Percentiles rank a stretch among this genome's conserved stretches.
Conservation (phyloP, 1,140 invertebrate species). For the Paraescarpia echinospica region DNA sequence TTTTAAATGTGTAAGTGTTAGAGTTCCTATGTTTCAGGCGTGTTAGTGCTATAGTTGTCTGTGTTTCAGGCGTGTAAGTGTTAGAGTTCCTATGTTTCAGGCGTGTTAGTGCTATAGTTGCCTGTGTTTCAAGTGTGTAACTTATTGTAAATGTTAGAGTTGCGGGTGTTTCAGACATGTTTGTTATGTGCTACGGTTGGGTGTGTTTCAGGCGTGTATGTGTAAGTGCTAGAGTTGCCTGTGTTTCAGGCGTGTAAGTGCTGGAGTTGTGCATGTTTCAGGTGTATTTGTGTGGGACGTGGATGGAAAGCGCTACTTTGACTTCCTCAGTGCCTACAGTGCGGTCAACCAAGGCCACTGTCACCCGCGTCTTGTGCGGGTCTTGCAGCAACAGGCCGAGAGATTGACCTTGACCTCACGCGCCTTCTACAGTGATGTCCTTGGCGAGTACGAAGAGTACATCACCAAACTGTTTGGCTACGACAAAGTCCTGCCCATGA, state of each 20-base stretch:
- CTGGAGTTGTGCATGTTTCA: conserved; percentile 53
- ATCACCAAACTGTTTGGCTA: conserved; percentile 88
- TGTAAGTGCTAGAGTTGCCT: not conserved
- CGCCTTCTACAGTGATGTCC: conserved; percentile 90
- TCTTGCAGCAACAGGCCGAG: conserved; percentile 76
- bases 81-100: conserved; percentile 70
- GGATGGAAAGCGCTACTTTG: conserved; percentile 91
- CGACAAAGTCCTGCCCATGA: conserved; percentile 96
- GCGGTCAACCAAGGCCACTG: conserved; percentile 98
- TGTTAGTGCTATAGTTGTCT: not conserved
- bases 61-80: conserved; percentile 75
- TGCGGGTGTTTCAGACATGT: no score
- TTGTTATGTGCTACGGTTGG: not conserved
- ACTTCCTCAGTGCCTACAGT: conserved; percentile 95
- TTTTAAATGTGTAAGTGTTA: not conserved
- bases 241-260: not conserved
- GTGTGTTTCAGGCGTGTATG: not conserved
- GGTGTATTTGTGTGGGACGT: conserved; percentile 94
- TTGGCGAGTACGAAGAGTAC: conserved; percentile 94
- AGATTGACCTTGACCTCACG: conserved; percentile 76
- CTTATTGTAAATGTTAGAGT: no score
- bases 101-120: no score
- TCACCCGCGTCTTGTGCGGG: conserved; percentile 89
- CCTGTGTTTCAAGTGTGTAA: no score
- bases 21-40: no score